Evolutionary conservation across 1,140 invertebrate genomes (phyloP), one percentile per base, ranked within the genome.

Genomic region (Cyclargus thomasi): DNA sequence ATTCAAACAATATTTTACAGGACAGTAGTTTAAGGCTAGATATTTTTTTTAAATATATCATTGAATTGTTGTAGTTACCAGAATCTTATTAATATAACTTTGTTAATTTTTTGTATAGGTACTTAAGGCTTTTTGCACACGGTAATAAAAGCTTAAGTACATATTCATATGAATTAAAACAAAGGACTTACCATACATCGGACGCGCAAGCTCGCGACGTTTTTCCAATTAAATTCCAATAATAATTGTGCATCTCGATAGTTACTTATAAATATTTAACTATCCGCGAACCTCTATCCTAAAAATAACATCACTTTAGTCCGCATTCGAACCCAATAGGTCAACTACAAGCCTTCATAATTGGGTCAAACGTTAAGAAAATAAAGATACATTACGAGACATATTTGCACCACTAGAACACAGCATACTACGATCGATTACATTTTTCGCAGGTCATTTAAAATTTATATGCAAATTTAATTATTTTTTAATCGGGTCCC

Each of bases 211-310:
- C 73, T 82, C 74, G 73, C 70, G 71, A 72, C 70, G 64, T 75
- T 73, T 62, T 70, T 67, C 62, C 75, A 71, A 73, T 70, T 68
- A 73, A 73, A 75, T 75, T 62, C 70, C 67, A 82, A 77, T 76
- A 72, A 70, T 74, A 79, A 79, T 81, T 81, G 68, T 74, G 73
- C 76, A 79, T 82, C 75, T 73, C 77, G 74, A 80, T 82, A 75
- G 75, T 76, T 78, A 84, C 83, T 76, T 87, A 88, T 88, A 86
- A 88, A 90, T 90, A 90, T 86, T 88, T 88, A 88, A 88, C 85
- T 85, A 90, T 83, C 86, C 83, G 88, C 88, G 86, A 88, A 86
- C 81, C 80, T 86, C 78, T 82, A 85, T 84, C 79, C 86, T 90
- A 90, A 88, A 90, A 90, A 88, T 90, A 90, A 88, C 86, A 85